These are phyloP conservation scores for Chiloscyllium punctatum DNA, from an alignment of 2,797 vertebrate genomes.

Conservation along the genomic window DNA sequence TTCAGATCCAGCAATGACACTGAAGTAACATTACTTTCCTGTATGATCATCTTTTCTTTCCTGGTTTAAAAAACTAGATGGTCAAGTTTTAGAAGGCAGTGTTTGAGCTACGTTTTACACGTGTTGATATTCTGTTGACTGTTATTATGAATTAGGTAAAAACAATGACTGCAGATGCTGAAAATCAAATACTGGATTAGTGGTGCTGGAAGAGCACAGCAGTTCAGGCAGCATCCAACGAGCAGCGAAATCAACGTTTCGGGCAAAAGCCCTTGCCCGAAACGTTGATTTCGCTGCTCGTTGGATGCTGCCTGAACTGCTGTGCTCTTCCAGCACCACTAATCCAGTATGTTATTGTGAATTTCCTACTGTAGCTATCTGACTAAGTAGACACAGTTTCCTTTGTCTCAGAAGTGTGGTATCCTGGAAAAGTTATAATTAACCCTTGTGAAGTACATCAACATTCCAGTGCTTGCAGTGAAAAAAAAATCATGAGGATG, in stretches of 20 bases:
- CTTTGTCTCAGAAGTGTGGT: neutral
- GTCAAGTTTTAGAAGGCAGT: neutral
- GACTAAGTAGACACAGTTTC: neutral
- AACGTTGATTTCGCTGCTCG: too few relatives aligned
- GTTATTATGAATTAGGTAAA: constrained; percentile 8
- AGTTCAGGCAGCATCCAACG: too few relatives aligned
- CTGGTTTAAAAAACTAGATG: neutral
- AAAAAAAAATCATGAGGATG: neutral
- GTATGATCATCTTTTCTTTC: neutral
- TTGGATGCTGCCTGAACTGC: too few relatives aligned
- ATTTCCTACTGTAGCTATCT: neutral
- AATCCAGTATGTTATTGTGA: neutral
- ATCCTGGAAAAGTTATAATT: neutral
- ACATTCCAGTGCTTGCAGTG: neutral
- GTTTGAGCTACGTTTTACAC: neutral
- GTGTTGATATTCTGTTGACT: neutral
- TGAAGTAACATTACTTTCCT: neutral
- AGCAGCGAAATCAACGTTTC: too few relatives aligned
- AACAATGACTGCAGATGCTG: too few relatives aligned
- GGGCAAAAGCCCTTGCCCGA: too few relatives aligned
- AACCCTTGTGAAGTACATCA: neutral
- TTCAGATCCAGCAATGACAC: neutral
- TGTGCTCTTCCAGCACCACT: too few relatives aligned
- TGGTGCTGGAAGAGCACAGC: too few relatives aligned
- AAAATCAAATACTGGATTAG: too few relatives aligned